Evolutionary conservation across 2,113 vertebrate genomes (phyloP).

Genomic region (Thinocorus orbignyianus): DNA sequence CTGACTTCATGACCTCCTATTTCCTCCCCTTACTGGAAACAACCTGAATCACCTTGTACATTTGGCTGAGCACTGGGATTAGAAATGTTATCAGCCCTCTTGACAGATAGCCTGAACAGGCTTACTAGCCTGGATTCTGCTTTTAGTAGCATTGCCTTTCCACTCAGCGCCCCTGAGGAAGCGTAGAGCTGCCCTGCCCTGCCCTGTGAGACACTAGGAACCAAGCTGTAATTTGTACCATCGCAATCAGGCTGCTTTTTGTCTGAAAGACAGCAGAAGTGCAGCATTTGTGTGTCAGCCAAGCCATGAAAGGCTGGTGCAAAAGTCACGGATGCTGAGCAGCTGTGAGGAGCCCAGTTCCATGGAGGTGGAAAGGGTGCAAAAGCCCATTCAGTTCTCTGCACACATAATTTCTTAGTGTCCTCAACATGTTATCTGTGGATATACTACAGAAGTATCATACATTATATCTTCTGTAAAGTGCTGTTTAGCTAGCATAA

Average conservation of each 20-base stretch:
- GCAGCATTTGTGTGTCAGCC: too few species aligned
- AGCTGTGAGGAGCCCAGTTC: not conserved
- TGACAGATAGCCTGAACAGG: not conserved
- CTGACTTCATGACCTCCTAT: not conserved
- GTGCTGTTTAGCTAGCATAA: not conserved
- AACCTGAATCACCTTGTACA: not conserved
- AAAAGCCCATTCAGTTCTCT: not conserved
- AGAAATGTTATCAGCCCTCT: not conserved
- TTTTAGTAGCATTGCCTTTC: not conserved
- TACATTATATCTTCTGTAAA: not conserved
- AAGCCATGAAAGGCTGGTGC: not conserved
- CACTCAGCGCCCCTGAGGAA: accelerated
- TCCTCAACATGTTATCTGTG: not conserved
- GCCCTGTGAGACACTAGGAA: not conserved
- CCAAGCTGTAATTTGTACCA: not conserved
- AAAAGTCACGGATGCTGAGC: not conserved
- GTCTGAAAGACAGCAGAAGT: not conserved
- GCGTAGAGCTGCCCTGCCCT: accelerated
- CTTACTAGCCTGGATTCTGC: not conserved
- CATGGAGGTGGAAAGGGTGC: not conserved
- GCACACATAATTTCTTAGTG: not conserved
- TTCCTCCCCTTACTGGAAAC: not conserved
- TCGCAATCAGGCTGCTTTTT: not conserved
- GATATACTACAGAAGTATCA: not conserved
- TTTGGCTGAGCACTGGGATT: not conserved